Percentiles rank a stretch among this genome's conserved stretches.
These are phyloP conservation scores for Theonella swinhoei DNA, from an alignment of 37 sponge, comb jelly and placozoan species.

Conservation along the genomic window DNA sequence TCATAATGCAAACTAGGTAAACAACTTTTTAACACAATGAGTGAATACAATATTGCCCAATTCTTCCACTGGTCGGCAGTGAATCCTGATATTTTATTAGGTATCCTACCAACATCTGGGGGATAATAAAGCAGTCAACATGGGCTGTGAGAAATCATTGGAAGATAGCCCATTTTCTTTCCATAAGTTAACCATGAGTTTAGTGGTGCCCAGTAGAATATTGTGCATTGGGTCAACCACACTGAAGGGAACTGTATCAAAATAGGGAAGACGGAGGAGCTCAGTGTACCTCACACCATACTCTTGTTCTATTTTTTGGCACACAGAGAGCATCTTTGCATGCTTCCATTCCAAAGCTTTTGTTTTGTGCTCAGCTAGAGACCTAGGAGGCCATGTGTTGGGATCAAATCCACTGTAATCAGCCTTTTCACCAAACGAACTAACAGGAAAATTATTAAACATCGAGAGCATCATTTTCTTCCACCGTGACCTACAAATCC, in stretches of 20 bases:
- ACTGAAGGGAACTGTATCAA: conserved; percentile 39
- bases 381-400: conserved; percentile 18
- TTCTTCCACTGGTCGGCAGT: conserved; percentile 54
- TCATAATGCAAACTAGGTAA: conserved; percentile 10
- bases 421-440: conserved; percentile 9
- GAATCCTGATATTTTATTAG: conserved; percentile 31
- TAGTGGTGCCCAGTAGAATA: conserved; percentile 42
- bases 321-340: conserved; percentile 4
- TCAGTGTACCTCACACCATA: conserved; percentile 47
- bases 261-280: conserved; percentile 35
- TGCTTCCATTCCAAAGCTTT: neutral
- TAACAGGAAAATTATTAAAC: conserved; percentile 50
- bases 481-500: conserved; percentile 48
- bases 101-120: conserved; percentile 17
- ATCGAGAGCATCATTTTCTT: conserved; percentile 48
- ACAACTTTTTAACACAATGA: conserved; percentile 1
- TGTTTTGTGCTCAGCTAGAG: neutral
- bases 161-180: conserved; percentile 14
- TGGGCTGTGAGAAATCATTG: too few relatives aligned
- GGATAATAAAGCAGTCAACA: conserved; percentile 12
- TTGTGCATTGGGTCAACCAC: conserved; percentile 70
- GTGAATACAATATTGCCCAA: conserved; percentile 16
- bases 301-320: conserved; percentile 11
- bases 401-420: conserved; percentile 55
- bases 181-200: conserved; percentile 29